Conservation (phyloP, 2,113 vertebrate species). For the Tachycineta bicolor region DNA sequence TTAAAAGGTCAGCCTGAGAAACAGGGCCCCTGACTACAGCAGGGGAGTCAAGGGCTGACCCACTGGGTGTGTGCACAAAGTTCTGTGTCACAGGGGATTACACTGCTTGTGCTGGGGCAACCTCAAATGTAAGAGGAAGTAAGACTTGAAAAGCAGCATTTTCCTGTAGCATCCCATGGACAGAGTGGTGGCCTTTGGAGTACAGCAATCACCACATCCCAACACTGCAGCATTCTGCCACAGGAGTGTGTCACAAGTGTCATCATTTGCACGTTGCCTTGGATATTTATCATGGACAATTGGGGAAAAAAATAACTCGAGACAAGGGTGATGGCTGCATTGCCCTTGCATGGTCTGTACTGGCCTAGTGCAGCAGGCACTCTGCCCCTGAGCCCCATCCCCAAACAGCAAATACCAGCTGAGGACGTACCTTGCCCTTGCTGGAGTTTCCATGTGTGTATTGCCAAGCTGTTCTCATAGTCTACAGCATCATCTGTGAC, state of each 20-base stretch:
- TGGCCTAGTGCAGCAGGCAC: not conserved
- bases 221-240: not conserved
- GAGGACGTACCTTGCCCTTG: not conserved
- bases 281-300: rapidly evolving
- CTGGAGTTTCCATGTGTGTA: slow-evolving; percentile 50
- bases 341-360: rapidly evolving
- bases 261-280: not conserved
- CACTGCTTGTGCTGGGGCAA: not conserved
- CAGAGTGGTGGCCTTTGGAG: not conserved
- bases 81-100: not conserved
- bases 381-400: not conserved
- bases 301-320: not conserved
- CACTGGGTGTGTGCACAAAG: not conserved
- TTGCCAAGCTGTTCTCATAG: slow-evolving; percentile 67
- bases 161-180: not conserved
- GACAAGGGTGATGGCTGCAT: rapidly evolving
- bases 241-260: too few species aligned
- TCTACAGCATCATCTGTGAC: not conserved
- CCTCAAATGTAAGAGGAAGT: not conserved
- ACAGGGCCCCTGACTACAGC: rapidly evolving
- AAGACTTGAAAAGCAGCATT: not conserved
- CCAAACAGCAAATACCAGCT: not conserved
- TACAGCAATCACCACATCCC: rapidly evolving
- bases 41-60: not conserved
- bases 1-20: not conserved